Percentiles rank a stretch among this genome's conserved stretches.
Conservation (phyloP, 2,888 invertebrate genomes). For the Cephus nigrinus region DNA sequence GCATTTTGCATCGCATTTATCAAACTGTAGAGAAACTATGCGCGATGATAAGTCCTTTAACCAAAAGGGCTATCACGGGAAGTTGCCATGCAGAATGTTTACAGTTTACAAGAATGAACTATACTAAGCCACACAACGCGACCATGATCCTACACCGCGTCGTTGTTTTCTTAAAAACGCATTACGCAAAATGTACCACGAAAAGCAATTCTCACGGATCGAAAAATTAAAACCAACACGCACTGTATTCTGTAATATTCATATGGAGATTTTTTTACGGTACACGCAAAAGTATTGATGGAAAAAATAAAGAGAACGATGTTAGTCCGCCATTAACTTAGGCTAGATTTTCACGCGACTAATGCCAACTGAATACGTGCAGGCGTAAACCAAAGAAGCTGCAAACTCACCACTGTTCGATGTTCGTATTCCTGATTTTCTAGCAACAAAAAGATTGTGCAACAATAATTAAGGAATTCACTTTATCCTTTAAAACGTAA, state of each 20-base stretch:
- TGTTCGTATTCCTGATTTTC: neutral
- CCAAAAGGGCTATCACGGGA: neutral
- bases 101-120: neutral
- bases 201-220: neutral
- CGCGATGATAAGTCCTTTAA: neutral
- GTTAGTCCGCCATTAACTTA: neutral
- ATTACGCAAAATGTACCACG: neutral
- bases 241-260: neutral
- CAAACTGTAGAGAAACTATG: neutral
- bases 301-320: neutral
- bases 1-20: neutral
- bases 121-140: neutral
- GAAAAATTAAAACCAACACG: neutral
- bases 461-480: neutral
- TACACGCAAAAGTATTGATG: neutral
- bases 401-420: neutral
- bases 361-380: neutral
- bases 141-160: neutral
- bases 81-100: neutral
- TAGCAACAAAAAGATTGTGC: neutral
- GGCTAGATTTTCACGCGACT: constrained; percentile 1
- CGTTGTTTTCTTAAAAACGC: neutral
- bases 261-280: neutral
- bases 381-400: neutral
- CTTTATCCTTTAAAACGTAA: neutral